Base-by-base conservation (phyloP, 2,888 invertebrate genomes). In the Eugnorisma glareosa region DNA sequence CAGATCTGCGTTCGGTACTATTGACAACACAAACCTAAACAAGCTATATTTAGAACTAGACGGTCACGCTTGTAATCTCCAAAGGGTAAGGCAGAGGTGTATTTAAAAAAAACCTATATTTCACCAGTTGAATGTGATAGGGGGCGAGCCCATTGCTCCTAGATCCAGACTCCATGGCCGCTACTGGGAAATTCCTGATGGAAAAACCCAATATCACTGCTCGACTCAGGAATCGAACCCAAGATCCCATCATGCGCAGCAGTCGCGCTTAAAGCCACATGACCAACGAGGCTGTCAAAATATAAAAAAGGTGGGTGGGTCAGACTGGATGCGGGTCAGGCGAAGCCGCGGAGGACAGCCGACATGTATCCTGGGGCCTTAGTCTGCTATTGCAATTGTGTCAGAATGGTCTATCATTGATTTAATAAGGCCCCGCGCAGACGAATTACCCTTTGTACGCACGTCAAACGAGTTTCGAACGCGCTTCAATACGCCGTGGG, bases 1-100 rank as follows among this genome's bases (percentile, higher is more conserved):
- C 82, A 78, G 74, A 83, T 84, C 80, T 83, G 78, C 66, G 69
- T 75, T 67, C 73, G n/a, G 82, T 83, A 86, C 88, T 79, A 77
- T 81, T 78, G 76, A 63, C 67, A 28, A 80, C 82, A 86, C 45
- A 86, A 77, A 69, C 63, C 51, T 59, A 54, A 63, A 66, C 82
- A 48, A 43, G 18, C 57, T 68, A 54, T 77, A 40, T 67, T 68
- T 68, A 67, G 48, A 67, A 31, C 28, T 28, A n/a, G 43, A n/a
- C 5, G 21, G n/a, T 8, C 40, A 18, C 18, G 59, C 18, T 18
- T 31, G 18, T 18, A 10, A 35, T 35, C 18, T 1, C 3, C 10
- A 21, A 31, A 31, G 8, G 31, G 8, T 18, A 15, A 59, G 4
- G 21, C 21, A 31, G 59, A 21, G 18, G 8, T 4, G 21, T 59